Percentiles rank a stretch among this genome's conserved stretches.
Conservation (phyloP, 2,113 vertebrate genomes). For the Elanoides forficatus region DNA sequence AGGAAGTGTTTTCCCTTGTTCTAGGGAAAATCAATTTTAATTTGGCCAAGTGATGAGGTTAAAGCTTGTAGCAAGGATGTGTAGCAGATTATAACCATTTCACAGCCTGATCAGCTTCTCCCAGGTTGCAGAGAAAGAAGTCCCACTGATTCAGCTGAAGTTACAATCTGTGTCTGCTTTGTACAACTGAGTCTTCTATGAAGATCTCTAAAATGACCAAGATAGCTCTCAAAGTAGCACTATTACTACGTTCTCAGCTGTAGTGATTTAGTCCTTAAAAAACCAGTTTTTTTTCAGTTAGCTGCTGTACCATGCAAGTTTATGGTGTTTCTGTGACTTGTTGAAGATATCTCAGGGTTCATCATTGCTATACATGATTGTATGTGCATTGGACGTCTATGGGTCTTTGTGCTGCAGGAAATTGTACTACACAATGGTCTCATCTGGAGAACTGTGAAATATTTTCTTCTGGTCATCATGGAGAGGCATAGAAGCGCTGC, state of each 20-base stretch:
- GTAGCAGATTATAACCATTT: not conserved
- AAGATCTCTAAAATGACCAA: not conserved
- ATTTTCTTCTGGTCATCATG: not conserved
- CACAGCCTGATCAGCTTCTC: not conserved
- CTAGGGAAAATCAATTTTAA: not conserved
- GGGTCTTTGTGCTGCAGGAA: not conserved
- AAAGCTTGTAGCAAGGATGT: not conserved
- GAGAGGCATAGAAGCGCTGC: not conserved
- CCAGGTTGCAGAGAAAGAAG: not conserved
- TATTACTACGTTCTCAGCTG: not conserved
- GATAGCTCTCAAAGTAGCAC: not conserved
- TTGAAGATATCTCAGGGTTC: not conserved
- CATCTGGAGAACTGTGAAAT: not conserved
- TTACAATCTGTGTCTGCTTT: not conserved
- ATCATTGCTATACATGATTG: rapidly evolving
- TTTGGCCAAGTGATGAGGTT: not conserved
- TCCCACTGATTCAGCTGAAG: not conserved
- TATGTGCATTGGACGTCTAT: not conserved
- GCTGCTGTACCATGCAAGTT: not conserved
- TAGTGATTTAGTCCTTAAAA: not conserved
- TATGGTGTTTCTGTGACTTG: not conserved
- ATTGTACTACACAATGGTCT: not conserved
- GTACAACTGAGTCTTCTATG: not conserved
- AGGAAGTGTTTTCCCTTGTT: not conserved
- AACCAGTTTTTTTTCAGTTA: not conserved